These are phyloP conservation scores for Hesperia comma DNA, from an alignment of 2,888 invertebrate species.

Conservation along the genomic window DNA sequence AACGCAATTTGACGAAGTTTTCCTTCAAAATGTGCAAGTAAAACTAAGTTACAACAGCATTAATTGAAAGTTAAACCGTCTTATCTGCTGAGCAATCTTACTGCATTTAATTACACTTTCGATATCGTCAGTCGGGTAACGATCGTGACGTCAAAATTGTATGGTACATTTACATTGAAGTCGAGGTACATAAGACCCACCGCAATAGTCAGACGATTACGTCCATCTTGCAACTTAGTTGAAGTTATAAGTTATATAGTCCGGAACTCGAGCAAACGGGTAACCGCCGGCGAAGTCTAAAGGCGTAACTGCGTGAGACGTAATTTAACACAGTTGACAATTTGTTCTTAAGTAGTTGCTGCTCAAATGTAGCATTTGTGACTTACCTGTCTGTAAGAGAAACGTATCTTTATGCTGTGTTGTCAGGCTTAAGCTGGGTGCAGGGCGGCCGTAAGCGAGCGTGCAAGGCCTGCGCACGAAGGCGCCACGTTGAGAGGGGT, in stretches of 20 bases:
- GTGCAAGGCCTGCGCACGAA: too few species aligned
- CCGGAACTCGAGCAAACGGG: constrained; percentile 49
- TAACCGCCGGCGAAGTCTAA: constrained; percentile 42
- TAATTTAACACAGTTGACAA: background rate
- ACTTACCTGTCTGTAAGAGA: too few species aligned
- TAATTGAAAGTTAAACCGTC: constrained; percentile 56
- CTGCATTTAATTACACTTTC: constrained; percentile 30
- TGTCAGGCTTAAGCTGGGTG: too few species aligned
- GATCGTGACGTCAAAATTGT: constrained; percentile 34
- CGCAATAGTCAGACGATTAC: constrained; percentile 27
- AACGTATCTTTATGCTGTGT: too few species aligned
- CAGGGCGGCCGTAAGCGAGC: too few species aligned
- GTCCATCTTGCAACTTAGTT: constrained; percentile 40
- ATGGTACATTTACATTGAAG: constrained; percentile 20
- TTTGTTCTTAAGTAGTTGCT: background rate
- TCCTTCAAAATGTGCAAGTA: background rate
- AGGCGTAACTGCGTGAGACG: background rate
- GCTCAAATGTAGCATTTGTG: too few species aligned
- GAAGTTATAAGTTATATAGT: constrained; percentile 40
- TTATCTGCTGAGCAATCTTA: constrained; percentile 33
- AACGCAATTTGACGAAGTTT: background rate
- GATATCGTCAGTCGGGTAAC: constrained; percentile 19
- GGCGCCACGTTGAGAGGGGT: too few species aligned
- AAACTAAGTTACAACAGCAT: constrained; percentile 48
- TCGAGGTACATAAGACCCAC: constrained; percentile 14